Evolutionary conservation across 2,797 vertebrate genomes (phyloP).

Genomic region (Diceros bicornis): DNA sequence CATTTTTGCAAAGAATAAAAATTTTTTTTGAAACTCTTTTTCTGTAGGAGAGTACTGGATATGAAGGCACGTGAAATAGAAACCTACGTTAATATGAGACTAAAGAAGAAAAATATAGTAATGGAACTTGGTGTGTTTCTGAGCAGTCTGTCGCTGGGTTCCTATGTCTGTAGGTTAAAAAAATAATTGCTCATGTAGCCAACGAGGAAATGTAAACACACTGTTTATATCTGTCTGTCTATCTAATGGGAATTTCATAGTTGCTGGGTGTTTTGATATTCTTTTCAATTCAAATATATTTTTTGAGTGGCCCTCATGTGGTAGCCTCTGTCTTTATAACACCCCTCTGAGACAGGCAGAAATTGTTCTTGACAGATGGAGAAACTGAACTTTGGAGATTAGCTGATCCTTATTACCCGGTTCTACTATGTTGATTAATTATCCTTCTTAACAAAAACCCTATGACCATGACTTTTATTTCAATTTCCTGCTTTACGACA

Average conservation of each 20-base stretch:
- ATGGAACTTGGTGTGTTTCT: not conserved
- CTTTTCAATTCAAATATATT: conserved; percentile 40
- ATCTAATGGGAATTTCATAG: not conserved
- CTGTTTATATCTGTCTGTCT: not conserved
- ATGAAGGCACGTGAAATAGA: conserved; percentile 37
- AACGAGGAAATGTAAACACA: not conserved
- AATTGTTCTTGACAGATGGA: conserved; percentile 41
- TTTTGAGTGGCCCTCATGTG: conserved; percentile 30
- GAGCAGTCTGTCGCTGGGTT: not conserved
- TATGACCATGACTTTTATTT: not conserved
- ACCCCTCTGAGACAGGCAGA: not conserved
- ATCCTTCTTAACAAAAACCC: not conserved
- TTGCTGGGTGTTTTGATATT: not conserved
- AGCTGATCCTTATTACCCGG: not conserved
- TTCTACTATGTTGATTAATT: not conserved
- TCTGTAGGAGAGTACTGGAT: not conserved
- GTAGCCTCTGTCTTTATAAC: not conserved
- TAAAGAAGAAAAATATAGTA: not conserved
- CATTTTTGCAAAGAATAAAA: conserved; percentile 58
- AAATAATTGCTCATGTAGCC: not conserved
- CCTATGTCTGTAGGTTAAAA: not conserved
- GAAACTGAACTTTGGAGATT: conserved; percentile 35
- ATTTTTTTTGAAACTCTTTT: not conserved
- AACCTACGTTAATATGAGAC: conserved; percentile 7
- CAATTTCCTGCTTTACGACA: not conserved